phyloP scores from a whole-genome alignment of 1,140 invertebrate genomes.

The Thalassaphorura encarpata region DNA sequence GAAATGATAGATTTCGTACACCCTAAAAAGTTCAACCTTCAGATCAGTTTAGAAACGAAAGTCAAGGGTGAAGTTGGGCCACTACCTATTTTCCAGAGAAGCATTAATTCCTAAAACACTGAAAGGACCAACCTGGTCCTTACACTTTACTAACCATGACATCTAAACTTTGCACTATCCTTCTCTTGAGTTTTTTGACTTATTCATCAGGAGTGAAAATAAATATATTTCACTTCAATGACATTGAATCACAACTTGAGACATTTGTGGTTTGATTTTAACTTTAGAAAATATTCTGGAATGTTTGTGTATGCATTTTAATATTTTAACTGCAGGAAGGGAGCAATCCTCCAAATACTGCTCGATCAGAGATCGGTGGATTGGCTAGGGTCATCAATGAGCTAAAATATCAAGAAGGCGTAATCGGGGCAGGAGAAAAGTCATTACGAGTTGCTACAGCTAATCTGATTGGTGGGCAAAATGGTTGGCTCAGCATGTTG shows the following conservation, averaged over 20 bases:
- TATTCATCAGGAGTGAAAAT: too few relatives aligned
- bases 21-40: too few relatives aligned
- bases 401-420: neutral
- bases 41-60: too few relatives aligned
- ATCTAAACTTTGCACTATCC: too few relatives aligned
- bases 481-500: constrained; percentile 8
- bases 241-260: neutral
- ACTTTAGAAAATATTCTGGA: neutral
- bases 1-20: too few relatives aligned
- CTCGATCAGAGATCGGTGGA: neutral
- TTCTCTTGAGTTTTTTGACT: too few relatives aligned
- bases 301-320: neutral
- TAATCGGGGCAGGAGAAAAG: neutral
- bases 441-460: constrained; percentile 3
- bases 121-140: too few relatives aligned
- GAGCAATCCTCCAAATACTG: neutral
- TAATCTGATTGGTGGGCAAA: constrained; percentile 13
- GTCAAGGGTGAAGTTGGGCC: too few relatives aligned
- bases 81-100: too few relatives aligned
- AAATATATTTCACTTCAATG: constrained; percentile 9
- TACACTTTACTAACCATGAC: too few relatives aligned
- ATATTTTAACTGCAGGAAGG: neutral
- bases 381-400: neutral
- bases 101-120: too few relatives aligned
- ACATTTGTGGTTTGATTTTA: neutral